Base-by-base conservation (phyloP, 2,797 vertebrate genomes). In the Sebastes elongatus region DNA sequence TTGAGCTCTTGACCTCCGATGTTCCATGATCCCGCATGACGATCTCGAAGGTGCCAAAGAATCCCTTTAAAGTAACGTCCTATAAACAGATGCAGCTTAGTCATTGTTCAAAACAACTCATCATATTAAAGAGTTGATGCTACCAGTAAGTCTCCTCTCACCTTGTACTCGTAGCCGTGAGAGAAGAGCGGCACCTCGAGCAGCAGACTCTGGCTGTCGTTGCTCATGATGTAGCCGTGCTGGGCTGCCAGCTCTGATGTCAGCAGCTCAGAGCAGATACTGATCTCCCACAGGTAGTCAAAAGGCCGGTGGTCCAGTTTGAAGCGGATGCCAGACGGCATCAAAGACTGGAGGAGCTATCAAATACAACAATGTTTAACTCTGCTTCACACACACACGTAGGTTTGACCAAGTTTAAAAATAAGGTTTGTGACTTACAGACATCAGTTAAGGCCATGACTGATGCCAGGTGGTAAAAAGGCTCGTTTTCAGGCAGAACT, bases 111-210 rank as follows among this genome's bases (percentile, higher is more conserved):
- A n/a, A 49, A 46, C 42, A 18, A 49, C 3, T 3, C 38, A 38
- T 18, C 6, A 49, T 14, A 16, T 1, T 23, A 13, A 9, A 75
- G 2, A 10, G 14, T 4, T 4, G 2, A 68, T 20, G 28, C 8
- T 0, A 22, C 9, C 14, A 60, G 1, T 8, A 52, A 13, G 14
- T 7, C 14, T 33, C 14, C 5, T 57, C 67, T 18, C 82, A 96
- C 96, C 94, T 93, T 89, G 70, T 96, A 97, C 33, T 55, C 10
- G 61, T 94, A 93, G 32, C 96, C 96, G 10, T 28, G 10, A 9
- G 95, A 88, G 77, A 95, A 96, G 28, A 96, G 88, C 4, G 96
- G 96, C 57, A 96, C 95, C 30, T 94, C 83, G 6, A 97, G 75
- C 72, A 38, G 64, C 63, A 96, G 87, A 49, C 87, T 93, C 59